Evolutionary conservation across 2,888 invertebrate genomes (phyloP).

Genomic region (Mycalesis mineus): DNA sequence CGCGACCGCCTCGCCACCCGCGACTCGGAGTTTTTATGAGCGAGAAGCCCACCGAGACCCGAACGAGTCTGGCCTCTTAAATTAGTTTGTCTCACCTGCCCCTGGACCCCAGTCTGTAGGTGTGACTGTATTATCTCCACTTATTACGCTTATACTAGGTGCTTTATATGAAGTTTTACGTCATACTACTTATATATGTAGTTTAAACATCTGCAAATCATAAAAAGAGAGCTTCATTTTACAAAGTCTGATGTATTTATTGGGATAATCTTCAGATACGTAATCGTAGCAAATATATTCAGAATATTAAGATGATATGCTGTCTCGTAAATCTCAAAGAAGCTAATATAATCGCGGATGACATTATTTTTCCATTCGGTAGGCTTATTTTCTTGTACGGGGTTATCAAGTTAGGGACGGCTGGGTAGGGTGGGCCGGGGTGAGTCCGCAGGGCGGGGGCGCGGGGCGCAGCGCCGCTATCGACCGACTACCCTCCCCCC

Average conservation of each 20-base stretch:
- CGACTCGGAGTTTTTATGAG: conserved; percentile 69
- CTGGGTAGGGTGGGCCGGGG: conserved; percentile 51
- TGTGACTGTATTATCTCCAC: conserved; percentile 29
- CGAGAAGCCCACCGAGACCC: conserved; percentile 63
- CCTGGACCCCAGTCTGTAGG: conserved; percentile 50
- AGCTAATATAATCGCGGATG: conserved; percentile 35
- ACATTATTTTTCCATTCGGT: conserved; percentile 75
- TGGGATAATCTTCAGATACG: neutral
- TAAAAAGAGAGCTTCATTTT: neutral
- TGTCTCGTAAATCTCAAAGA: conserved; percentile 15
- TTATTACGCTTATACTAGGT: conserved; percentile 3
- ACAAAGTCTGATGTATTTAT: neutral
- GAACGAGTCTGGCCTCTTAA: conserved; percentile 63
- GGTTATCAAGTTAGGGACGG: conserved; percentile 75
- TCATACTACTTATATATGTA: neutral
- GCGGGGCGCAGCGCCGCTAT: conserved; percentile 71
- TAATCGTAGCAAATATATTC: conserved; percentile 2
- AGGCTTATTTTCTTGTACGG: conserved; percentile 74
- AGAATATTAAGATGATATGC: conserved; percentile 10
- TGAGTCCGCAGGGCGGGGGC: conserved; percentile 69
- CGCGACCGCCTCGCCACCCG: conserved; percentile 57
- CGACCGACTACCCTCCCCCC: conserved; percentile 80
- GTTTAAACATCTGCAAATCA: neutral
- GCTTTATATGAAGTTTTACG: neutral
- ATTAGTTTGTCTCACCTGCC: conserved; percentile 58